Evolutionary conservation across 2,113 vertebrate species (phyloP), one percentile per base, ranked within the genome.

Genomic region (Gulo gulo): DNA sequence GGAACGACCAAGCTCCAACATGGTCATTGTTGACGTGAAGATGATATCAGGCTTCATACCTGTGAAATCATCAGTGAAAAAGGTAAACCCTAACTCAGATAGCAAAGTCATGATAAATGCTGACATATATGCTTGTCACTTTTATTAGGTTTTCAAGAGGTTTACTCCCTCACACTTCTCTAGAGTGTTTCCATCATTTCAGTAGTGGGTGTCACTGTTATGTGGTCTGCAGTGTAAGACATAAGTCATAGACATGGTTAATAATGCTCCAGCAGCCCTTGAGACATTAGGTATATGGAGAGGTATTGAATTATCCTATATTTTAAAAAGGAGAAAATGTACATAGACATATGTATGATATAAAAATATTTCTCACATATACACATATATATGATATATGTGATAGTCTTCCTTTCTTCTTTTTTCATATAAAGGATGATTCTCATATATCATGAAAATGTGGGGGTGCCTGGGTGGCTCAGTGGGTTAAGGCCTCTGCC

Each of bases 31-130:
- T 59, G 98, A 98, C 3, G 97, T 98, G 80, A 99, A 98, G 97
- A 98, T 98, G 98, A 65, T 98, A 13, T 99, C 98, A 0, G 98
- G 98, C 94, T 98, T 98, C 86, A 73, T 98, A 65, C 98, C 98
- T 1, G 10, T 96, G 73, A 98, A 98, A 83, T 3, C 96, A 9
- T 97, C 98, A 0, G 95, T 98, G 34, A 97, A 14, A 88, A 95
- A 94, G 98, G 98, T 98, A 98, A 97, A 10, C 1, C 36, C 24
- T 63, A 42, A 59, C 21, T 85, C 50, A 65, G 79, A 50, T 34
- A 45, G 23, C 52, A 79, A 61, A 65, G n/a, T 67, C 36, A 20
- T 61, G 11, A 31, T 45, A 79, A 91, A 79, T 36, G 12, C 14
- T 83, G 14, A n/a, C 24, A 71, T n/a, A 52, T 91, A 36, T 29